Conservation (phyloP, 2,888 invertebrate species). For the Drosophila fungiperda region DNA sequence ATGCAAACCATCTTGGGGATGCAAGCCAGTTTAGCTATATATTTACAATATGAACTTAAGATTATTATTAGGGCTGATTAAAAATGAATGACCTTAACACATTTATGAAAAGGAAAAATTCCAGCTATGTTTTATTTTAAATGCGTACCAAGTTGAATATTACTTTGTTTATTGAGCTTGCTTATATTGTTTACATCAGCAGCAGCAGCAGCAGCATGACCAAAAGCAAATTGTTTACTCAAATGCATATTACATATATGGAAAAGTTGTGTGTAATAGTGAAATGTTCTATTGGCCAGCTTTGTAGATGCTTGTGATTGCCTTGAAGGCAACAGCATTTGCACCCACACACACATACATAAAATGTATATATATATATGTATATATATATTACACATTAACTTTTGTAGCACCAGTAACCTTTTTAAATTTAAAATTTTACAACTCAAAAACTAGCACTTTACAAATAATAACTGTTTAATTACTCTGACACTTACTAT, state of each 20-base stretch:
- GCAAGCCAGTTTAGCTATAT: neutral
- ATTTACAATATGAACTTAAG: neutral
- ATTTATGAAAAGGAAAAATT: neutral
- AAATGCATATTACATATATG: slow-evolving; percentile 20
- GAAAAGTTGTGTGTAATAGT: neutral
- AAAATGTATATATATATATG: neutral
- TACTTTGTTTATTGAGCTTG: neutral
- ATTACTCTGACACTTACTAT: slow-evolving; percentile 19
- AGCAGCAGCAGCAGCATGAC: neutral
- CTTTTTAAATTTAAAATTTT: slow-evolving; percentile 43
- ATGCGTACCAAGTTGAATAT: neutral
- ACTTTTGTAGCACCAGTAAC: slow-evolving; percentile 21
- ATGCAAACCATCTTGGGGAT: neutral
- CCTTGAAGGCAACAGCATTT: slow-evolving; percentile 11
- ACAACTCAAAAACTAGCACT: slow-evolving; percentile 29
- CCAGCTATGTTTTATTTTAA: neutral
- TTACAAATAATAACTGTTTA: slow-evolving; percentile 23
- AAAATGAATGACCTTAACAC: neutral
- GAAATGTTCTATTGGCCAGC: slow-evolving; percentile 22
- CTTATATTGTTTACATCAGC: neutral
- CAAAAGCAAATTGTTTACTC: slow-evolving; percentile 14
- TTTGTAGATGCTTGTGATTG: slow-evolving; percentile 17
- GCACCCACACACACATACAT: neutral
- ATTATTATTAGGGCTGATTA: neutral
- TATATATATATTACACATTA: slow-evolving; percentile 16